Evolutionary conservation across 1,140 invertebrate genomes (phyloP).

Genomic region (Penaeus japonicus): DNA sequence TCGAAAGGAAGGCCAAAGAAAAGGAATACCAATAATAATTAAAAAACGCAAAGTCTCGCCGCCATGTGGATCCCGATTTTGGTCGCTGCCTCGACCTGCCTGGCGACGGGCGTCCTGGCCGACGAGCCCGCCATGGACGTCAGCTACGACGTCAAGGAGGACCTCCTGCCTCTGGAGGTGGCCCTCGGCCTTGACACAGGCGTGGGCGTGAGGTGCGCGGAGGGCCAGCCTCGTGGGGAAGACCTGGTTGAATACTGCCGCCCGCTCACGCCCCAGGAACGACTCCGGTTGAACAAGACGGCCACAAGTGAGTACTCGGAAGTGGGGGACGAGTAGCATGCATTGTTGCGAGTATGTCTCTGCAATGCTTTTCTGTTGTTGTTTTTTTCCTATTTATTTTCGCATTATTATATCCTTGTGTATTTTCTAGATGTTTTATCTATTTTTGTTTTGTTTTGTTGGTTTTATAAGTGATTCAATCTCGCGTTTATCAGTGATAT

Average conservation of each 20-base stretch:
- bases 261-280: conserved; percentile 10
- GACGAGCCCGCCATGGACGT: conserved; percentile 12
- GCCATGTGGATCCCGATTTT: background rate
- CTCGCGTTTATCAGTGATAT: too few species aligned
- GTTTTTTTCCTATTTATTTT: too few species aligned
- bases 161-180: background rate
- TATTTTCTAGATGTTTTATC: too few species aligned
- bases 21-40: too few species aligned
- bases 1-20: too few species aligned
- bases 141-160: conserved; percentile 23
- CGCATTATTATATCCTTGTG: too few species aligned
- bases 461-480: too few species aligned
- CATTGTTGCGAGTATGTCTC: too few species aligned
- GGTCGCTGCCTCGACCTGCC: background rate
- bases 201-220: background rate
- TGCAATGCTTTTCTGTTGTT: too few species aligned
- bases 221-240: conserved; percentile 19
- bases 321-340: too few species aligned
- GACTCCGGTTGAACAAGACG: conserved; percentile 1
- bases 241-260: conserved; percentile 41
- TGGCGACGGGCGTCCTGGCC: background rate
- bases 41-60: too few species aligned
- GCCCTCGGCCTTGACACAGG: background rate
- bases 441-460: too few species aligned
- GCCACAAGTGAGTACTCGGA: conserved; percentile 22